Base-by-base conservation (phyloP, 1,140 invertebrate species). In the Araneus ventricosus region DNA sequence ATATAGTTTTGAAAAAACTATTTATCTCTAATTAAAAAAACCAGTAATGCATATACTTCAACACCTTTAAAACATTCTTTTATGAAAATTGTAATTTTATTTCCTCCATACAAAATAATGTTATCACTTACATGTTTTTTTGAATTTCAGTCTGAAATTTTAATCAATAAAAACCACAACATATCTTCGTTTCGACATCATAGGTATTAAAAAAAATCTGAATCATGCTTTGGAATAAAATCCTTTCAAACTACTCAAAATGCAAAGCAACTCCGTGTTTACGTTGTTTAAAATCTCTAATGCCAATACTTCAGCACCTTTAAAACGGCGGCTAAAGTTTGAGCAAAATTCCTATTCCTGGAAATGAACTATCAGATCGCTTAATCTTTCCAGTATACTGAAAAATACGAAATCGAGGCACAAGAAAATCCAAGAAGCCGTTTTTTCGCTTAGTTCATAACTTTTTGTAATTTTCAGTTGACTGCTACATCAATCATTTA, bases 401-500 rank as follows among this genome's bases (percentile, higher is more conserved):
- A 41, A 88, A 88, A 88, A 67, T 88, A 61, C 59, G 86, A 88
- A 67, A 88, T 30, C n/a, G 86, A 27, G 30, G 24, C 20, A 39
- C 8, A 67, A 41, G 61, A 88, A 88, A 88, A 67, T 70, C 86
- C 30, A 88, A 37, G 61, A 70, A 67, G 59, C 57, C 61, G 52
- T 34, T 59, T 88, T 88, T 67, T 67, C 59, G 86, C 86, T 88
- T 67, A 70, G 59, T 88, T 88, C 86, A 88, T 88, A 88, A 88
- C 86, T 88, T 88, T 88, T 88, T 88, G 86, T 88, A 88, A 88
- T 88, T 88, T 88, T 39, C 59, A 88, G 86, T 88, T 88, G 86
- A 88, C 86, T 88, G 86, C 30, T 30, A 37, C 86, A 88, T 88
- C 86, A 88, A 88, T 88, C 86, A 88, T 67, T 67, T 88, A 24